Evolutionary conservation across 2,888 invertebrate species (phyloP).

Genomic region (Euclidia mi): DNA sequence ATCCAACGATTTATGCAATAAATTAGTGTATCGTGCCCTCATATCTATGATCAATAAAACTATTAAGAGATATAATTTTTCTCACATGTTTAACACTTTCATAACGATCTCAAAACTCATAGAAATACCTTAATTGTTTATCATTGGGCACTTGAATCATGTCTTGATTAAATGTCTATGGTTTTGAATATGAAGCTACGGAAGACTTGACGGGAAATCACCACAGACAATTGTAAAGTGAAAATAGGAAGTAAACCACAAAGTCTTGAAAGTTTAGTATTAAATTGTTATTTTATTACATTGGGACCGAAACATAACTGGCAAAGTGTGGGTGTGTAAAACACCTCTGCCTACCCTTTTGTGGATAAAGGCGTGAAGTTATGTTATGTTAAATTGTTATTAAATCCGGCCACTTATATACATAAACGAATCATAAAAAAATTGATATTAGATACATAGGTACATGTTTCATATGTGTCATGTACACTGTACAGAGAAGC

Average conservation of each 20-base stretch:
- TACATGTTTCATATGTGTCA: too few relatives aligned
- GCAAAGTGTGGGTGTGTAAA: too few relatives aligned
- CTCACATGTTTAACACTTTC: slow-evolving; percentile 11
- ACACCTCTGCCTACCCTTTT: too few relatives aligned
- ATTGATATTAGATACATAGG: too few relatives aligned
- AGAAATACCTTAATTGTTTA: background rate
- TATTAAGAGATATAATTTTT: slow-evolving; percentile 15
- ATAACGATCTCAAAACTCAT: background rate
- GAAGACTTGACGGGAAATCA: slow-evolving; percentile 23
- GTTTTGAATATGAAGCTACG: slow-evolving; percentile 1
- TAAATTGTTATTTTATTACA: too few relatives aligned
- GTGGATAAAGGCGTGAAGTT: too few relatives aligned
- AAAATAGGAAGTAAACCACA: slow-evolving; percentile 47
- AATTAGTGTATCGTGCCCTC: slow-evolving; percentile 34
- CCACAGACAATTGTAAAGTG: slow-evolving; percentile 56
- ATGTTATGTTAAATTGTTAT: too few relatives aligned
- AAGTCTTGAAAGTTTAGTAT: slow-evolving; percentile 9
- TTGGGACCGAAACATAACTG: too few relatives aligned
- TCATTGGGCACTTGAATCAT: background rate
- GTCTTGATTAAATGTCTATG: background rate
- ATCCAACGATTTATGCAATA: slow-evolving; percentile 46
- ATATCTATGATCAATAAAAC: slow-evolving; percentile 8
- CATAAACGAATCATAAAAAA: too few relatives aligned
- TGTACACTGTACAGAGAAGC: too few relatives aligned
- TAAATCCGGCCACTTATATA: too few relatives aligned